A percentile compares a stretch with the other conserved stretches of the same genome.
Evolutionary conservation across 1,140 invertebrate genomes (phyloP).

Genomic region (Bombus ignitus): DNA sequence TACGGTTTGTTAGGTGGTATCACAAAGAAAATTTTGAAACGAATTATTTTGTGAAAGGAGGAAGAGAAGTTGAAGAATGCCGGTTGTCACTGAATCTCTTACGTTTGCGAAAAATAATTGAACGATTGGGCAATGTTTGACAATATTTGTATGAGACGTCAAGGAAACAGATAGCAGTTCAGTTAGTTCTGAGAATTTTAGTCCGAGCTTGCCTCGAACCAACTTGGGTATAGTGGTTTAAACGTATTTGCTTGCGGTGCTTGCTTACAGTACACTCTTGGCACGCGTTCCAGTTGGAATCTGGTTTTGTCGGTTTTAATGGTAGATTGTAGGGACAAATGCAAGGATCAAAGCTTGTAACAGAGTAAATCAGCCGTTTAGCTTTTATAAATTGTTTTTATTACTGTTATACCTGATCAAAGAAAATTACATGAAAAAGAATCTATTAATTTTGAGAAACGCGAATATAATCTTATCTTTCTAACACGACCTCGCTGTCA

Average conservation of each 20-base stretch:
- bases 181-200: not conserved
- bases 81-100: too few relatives aligned
- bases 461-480: not conserved
- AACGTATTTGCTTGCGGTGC: not conserved
- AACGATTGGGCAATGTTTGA: not conserved
- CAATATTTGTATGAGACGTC: not conserved
- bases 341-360: not conserved
- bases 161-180: not conserved
- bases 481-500: not conserved
- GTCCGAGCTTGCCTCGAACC: not conserved
- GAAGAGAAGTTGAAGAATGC: too few relatives aligned
- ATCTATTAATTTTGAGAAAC: not conserved
- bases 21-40: too few relatives aligned
- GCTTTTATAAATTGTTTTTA: not conserved
- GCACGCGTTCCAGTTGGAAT: not conserved
- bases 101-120: too few relatives aligned
- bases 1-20: too few relatives aligned
- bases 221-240: not conserved
- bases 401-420: not conserved
- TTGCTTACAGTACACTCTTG: not conserved
- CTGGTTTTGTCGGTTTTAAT: constrained; percentile 15
- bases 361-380: not conserved
- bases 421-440: not conserved
- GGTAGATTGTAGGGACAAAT: not conserved
- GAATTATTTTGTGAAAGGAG: too few relatives aligned